Evolutionary conservation across 2,888 invertebrate genomes (phyloP), one percentile per base, ranked within the genome.

Genomic region (Pelosia muscerda): DNA sequence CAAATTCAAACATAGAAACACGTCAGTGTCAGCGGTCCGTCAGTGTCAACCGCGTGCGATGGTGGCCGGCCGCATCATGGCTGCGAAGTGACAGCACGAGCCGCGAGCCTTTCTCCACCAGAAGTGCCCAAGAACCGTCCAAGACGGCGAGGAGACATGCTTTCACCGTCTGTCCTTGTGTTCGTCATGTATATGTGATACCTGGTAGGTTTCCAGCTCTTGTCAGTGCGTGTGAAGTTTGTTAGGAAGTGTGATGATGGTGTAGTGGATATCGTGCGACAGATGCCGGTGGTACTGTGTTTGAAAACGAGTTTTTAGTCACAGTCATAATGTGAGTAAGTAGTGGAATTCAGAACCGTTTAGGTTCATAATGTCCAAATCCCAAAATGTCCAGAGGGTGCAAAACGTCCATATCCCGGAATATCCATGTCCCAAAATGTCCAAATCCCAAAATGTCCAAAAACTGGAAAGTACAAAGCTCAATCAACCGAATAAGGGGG

Each of bases 1-100:
- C 28, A 64, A 64, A 64, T 64, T 64, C 49, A 57, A 64, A 64
- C 64, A 58, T 64, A 56, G 64, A 64, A 64, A 57, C 28, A 0
- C n/a, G 57, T 49, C 57, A 64, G 0, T 28, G 64, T 31, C 57
- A 64, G 19, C 0, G 28, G 11, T 11, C 22, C 49, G 42, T 57
- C 42, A 28, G 26, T 49, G 57, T 49, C 56, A 42, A 28, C 11
- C 42, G 64, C 22, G 28, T 58, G 42, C 28, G 57, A 6, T 8
- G 53, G 53, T 49, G 58, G 57, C 23, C 15, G 58, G 58, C 58
- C 23, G 31, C 65, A 49, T 25, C 49, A 49, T 49, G 57, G 1
- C 31, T 31, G 13, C 23, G 19, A 10, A 54, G 54, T 63, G 54
- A 54, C 54, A 63, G 54, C 23, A 22, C 31, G 6, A 15, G 31